A percentile compares a stretch with the other conserved stretches of the same genome.
Evolutionary conservation across 2,888 invertebrate species (phyloP).

Genomic region (Quadroppia sp.): DNA sequence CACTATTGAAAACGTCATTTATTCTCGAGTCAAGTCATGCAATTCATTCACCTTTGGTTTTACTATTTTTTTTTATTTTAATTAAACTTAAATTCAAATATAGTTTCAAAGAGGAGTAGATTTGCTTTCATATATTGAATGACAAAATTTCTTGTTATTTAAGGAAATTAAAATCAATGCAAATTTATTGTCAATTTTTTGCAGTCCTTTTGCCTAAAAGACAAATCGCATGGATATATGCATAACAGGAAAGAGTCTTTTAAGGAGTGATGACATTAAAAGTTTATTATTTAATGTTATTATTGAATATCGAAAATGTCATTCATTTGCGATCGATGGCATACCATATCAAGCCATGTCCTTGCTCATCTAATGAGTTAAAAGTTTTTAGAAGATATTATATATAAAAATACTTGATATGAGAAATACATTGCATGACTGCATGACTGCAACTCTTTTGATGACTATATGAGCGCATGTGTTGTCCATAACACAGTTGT

Average conservation of each 20-base stretch:
- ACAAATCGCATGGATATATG: neutral
- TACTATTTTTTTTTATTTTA: neutral
- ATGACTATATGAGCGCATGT: neutral
- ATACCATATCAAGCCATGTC: neutral
- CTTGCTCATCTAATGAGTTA: neutral
- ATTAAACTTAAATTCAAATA: slow-evolving; percentile 9
- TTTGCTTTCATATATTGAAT: neutral
- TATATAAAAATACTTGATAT: neutral
- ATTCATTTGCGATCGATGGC: neutral
- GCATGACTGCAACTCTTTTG: neutral
- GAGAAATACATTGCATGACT: slow-evolving; percentile 14
- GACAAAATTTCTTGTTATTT: neutral
- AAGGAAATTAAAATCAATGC: neutral
- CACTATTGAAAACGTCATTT: slow-evolving; percentile 10
- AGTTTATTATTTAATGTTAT: neutral
- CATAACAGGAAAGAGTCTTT: slow-evolving; percentile 4
- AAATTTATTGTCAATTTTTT: neutral
- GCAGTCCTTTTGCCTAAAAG: neutral
- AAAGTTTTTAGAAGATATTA: neutral
- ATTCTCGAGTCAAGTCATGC: neutral
- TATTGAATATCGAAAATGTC: no score
- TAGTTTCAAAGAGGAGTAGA: neutral
- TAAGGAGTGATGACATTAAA: neutral
- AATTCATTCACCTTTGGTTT: neutral
- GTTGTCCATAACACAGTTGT: neutral